Conservation (phyloP, 2,888 invertebrate species). For the Heliconius aoede region DNA sequence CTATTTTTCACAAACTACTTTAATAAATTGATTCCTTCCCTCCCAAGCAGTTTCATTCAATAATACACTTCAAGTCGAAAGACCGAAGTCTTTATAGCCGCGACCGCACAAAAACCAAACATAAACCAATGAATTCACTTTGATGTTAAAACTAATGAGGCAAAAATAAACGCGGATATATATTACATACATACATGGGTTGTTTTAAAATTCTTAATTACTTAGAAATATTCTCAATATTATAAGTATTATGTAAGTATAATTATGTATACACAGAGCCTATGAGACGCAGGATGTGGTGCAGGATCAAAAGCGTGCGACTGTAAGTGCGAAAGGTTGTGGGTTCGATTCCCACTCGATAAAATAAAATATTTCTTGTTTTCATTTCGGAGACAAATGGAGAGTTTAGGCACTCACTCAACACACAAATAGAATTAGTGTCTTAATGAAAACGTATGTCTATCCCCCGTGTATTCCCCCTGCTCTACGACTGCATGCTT, state of each 20-base stretch:
- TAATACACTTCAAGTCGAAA: slow-evolving; percentile 36
- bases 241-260: no score
- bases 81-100: slow-evolving; percentile 42
- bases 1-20: slow-evolving; percentile 17
- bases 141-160: slow-evolving; percentile 49
- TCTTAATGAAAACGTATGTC: no score
- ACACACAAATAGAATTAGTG: no score
- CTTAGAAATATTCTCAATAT: not conserved
- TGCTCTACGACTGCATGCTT: no score
- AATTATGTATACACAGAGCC: no score
- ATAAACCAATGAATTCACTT: slow-evolving; percentile 45
- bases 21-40: slow-evolving; percentile 23
- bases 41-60: slow-evolving; percentile 26
- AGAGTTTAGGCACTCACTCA: no score
- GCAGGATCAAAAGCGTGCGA: not conserved
- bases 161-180: slow-evolving; percentile 48
- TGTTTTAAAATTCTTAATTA: slow-evolving; percentile 39
- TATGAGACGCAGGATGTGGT: not conserved
- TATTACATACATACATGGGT: slow-evolving; percentile 26
- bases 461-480: no score
- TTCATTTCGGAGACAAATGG: no score
- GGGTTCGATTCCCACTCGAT: no score
- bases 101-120: slow-evolving; percentile 44
- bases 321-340: no score
- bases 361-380: no score